Evolutionary conservation across 2,113 vertebrate genomes (phyloP).

Genomic region (Choloepus hoffmanni): DNA sequence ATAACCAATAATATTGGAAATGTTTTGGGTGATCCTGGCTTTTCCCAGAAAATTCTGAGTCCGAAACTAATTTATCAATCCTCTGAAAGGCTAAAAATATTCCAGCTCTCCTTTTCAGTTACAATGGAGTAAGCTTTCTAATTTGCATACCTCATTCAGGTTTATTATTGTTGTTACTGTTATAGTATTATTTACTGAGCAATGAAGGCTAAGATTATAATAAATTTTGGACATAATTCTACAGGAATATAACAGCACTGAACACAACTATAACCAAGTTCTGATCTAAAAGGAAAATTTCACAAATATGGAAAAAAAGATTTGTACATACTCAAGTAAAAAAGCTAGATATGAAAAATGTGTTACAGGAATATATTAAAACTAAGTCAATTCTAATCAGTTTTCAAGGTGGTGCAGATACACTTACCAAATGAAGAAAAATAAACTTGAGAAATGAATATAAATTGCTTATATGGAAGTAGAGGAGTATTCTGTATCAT

Average conservation of each 20-base stretch:
- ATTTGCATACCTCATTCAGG: neutral
- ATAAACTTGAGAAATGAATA: slow-evolving; percentile 45
- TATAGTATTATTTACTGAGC: neutral
- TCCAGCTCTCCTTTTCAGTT: slow-evolving; percentile 48
- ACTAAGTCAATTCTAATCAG: slow-evolving; percentile 66
- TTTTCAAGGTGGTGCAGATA: slow-evolving; percentile 63
- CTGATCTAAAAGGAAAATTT: slow-evolving; percentile 32
- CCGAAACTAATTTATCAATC: slow-evolving; percentile 64
- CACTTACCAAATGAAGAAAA: slow-evolving; percentile 43
- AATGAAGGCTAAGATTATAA: neutral
- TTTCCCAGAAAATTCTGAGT: slow-evolving; percentile 27
- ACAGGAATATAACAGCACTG: slow-evolving; percentile 2
- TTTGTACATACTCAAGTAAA: slow-evolving; percentile 36
- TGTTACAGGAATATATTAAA: slow-evolving; percentile 52
- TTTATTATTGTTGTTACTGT: neutral
- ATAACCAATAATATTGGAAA: slow-evolving; percentile 62
- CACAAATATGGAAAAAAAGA: slow-evolving; percentile 33
- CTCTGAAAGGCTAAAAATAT: slow-evolving; percentile 39
- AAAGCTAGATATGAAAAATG: slow-evolving; percentile 54
- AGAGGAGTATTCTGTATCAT: slow-evolving; percentile 57
- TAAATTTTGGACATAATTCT: slow-evolving; percentile 29
- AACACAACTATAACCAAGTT: neutral
- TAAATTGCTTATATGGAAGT: slow-evolving; percentile 67
- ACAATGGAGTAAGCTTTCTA: neutral
- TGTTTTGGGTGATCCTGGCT: slow-evolving; percentile 60